Percentiles rank a stretch among this genome's conserved stretches.
phyloP scores from a whole-genome alignment of 2,888 invertebrate genomes.

The Leptinotarsa haldemani region DNA sequence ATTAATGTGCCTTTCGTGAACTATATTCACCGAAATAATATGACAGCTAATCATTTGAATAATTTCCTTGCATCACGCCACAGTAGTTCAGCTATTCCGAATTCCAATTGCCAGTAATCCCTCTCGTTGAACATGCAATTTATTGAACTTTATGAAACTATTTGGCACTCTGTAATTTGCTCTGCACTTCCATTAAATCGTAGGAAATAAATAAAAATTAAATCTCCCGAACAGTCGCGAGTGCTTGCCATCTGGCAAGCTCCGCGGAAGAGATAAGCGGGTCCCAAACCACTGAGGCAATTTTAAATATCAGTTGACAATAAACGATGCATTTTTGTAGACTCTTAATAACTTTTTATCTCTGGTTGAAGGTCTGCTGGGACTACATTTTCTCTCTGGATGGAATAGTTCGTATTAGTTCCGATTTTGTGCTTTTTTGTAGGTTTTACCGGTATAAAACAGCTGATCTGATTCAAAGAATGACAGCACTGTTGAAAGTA shows the following conservation, averaged over 20 bases:
- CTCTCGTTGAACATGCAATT: neutral
- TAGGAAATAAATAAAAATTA: constrained; percentile 39
- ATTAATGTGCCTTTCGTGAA: too few species aligned
- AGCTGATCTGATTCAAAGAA: too few species aligned
- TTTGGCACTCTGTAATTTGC: constrained; percentile 6
- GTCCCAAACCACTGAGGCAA: constrained; percentile 48
- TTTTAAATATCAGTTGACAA: constrained; percentile 49
- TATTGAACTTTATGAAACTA: constrained; percentile 4
- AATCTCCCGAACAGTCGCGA: constrained; percentile 32
- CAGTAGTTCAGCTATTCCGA: neutral
- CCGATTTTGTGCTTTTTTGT: neutral
- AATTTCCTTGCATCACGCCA: neutral
- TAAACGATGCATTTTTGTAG: constrained; percentile 44
- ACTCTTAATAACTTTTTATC: constrained; percentile 44
- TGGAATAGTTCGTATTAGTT: constrained; percentile 1
- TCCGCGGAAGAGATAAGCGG: constrained; percentile 41
- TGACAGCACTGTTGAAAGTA: too few species aligned
- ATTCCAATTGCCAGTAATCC: neutral
- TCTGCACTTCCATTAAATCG: neutral
- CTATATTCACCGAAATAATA: neutral
- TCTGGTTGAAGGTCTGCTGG: constrained; percentile 26
- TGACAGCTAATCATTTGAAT: neutral
- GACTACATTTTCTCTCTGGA: constrained; percentile 26
- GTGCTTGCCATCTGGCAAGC: constrained; percentile 41
- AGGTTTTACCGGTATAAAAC: too few species aligned